Evolutionary conservation across 2,113 vertebrate species (phyloP).

Genomic region (Podarcis muralis): DNA sequence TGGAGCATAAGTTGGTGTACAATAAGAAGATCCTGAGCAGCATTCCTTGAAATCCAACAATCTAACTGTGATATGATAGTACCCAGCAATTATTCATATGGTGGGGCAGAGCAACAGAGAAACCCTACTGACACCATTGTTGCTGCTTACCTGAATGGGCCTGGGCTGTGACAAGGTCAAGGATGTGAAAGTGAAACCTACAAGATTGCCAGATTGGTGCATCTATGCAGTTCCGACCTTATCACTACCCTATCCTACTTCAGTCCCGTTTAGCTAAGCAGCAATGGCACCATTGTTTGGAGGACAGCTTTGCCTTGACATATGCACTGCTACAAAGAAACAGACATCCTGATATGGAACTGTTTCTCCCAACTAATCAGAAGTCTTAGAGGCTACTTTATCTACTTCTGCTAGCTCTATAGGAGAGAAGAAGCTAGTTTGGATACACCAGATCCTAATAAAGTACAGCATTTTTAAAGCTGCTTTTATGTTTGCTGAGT

Average conservation of each 20-base stretch:
- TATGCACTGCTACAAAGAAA: not conserved
- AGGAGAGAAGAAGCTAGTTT: not conserved
- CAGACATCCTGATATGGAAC: not conserved
- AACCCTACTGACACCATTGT: no score
- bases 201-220: no score
- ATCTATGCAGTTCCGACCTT: no score
- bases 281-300: no score
- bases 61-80: not conserved
- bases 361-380: not conserved
- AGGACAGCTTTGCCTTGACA: not conserved
- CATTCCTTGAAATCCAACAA: not conserved
- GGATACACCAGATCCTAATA: not conserved
- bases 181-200: no score
- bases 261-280: no score
- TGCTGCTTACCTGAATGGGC: no score
- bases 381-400: not conserved
- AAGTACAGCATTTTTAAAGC: not conserved
- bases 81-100: no score
- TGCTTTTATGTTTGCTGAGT: no score
- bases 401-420: not conserved
- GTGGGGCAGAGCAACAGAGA: no score
- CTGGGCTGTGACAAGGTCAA: no score
- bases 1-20: not conserved
- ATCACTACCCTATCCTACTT: no score
- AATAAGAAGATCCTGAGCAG: not conserved